phyloP scores from a whole-genome alignment of 64 coral and sea anemone species.

The Pocillopora damicornis region DNA sequence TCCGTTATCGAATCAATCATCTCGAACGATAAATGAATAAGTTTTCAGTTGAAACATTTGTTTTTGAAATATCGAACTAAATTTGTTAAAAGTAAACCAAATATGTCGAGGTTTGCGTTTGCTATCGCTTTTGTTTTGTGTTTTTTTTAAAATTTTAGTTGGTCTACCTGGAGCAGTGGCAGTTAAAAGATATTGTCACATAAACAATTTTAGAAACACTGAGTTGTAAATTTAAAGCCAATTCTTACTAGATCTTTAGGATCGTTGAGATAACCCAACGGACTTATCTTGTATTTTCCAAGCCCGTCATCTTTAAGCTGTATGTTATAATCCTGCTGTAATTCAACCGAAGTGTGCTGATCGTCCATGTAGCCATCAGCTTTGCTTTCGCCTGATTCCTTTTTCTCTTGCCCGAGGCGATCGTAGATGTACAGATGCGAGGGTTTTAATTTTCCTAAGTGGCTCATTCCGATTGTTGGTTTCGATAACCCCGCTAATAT shows the following conservation, averaged over 20 bases:
- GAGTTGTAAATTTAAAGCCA: neutral
- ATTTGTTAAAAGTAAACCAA: no score
- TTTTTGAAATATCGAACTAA: no score
- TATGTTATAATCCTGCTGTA: constrained; percentile 20
- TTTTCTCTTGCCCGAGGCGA: neutral
- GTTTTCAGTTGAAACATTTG: no score
- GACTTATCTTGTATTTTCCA: constrained; percentile 59
- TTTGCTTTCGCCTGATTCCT: neutral
- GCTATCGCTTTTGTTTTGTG: no score
- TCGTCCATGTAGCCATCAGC: neutral
- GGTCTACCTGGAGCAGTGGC: no score
- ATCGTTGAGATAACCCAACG: constrained; percentile 2
- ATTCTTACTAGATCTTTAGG: constrained; percentile 16
- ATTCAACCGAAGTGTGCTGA: neutral
- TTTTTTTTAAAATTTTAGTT: no score
- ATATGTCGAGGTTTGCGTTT: no score
- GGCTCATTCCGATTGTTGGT: constrained; percentile 16
- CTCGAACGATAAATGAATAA: no score
- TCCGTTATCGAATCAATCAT: no score
- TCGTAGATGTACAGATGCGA: constrained; percentile 54
- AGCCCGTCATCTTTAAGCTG: constrained; percentile 58
- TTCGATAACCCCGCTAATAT: neutral
- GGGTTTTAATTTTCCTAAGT: constrained; percentile 49
- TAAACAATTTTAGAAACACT: no score
- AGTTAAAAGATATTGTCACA: no score